Base-by-base conservation (phyloP, 2,113 vertebrate species). In the Hydrolagus affinis region DNA sequence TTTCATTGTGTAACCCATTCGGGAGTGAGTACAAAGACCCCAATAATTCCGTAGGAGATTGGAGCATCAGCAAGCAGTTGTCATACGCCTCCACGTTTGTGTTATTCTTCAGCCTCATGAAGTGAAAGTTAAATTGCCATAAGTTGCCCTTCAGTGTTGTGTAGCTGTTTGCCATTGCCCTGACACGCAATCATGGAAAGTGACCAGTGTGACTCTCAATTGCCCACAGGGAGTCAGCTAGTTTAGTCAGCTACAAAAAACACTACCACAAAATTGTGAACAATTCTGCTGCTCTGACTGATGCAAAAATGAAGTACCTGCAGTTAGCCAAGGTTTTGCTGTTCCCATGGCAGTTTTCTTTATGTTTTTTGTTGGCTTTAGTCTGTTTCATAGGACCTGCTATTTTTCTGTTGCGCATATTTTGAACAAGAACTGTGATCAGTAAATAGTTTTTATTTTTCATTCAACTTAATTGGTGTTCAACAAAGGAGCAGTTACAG, bases 331-430 rank as follows among this genome's bases (percentile, higher is more conserved):
- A 30, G 60, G 59, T 62, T n/a, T 17, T 8, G 11, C 14, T 62
- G 59, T 80, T 64, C 59, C 23, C 77, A 64, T 80, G 60, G 60
- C 23, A 64, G 64, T 80, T 80, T 64, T 64, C 77, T 64, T 44
- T 25, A 64, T 80, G 77, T 6, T 25, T 80, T 80, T 19, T 64
- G 59, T 80, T 80, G 59, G 59, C 64, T 80, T 64, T 17, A 17
- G 4, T 64, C 77, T 64, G 23, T 66, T 80, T 64, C n/a, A 28
- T 80, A 64, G 77, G 8, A 6, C 1, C 59, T 25, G 28, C 59
- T 19, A 59, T 80, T 64, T 25, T 80, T 15, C 60, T 64, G 14
- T n/a, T 25, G 44, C 44, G 28, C 7, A 17, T 64, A 80, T 2
- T 57, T 19, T 80, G 32, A 9, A 21, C 19, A 75, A 74, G 56